A percentile compares a stretch with the other conserved stretches of the same genome.
Conservation (phyloP, 2,888 invertebrate species). For the Nymphalis urticae region DNA sequence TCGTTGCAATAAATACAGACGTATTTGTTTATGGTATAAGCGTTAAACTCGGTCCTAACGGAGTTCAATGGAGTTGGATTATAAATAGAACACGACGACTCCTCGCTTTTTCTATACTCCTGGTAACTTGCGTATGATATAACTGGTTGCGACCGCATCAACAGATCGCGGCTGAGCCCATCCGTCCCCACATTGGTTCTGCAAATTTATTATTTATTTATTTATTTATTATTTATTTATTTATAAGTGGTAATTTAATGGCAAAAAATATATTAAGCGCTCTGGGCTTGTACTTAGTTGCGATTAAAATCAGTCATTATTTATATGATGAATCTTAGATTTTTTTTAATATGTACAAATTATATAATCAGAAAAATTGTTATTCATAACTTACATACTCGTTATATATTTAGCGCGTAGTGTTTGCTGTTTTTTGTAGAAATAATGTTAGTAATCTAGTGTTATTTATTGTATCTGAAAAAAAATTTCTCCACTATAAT, state of each 20-base stretch:
- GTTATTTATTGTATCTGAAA: conserved; percentile 51
- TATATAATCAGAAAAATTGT: too few species aligned
- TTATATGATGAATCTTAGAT: too few species aligned
- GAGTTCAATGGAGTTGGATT: neutral
- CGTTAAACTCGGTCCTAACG: neutral
- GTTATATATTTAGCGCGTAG: conserved; percentile 31
- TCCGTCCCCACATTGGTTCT: too few species aligned
- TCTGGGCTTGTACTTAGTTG: too few species aligned
- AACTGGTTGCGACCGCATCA: conserved; percentile 64
- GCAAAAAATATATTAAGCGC: too few species aligned
- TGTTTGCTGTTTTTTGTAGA: conserved; percentile 24
- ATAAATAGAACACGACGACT: conserved; percentile 37
- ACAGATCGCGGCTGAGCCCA: conserved; percentile 38
- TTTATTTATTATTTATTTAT: too few species aligned
- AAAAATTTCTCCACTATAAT: conserved; percentile 53
- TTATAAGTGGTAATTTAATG: too few species aligned
- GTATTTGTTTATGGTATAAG: neutral
- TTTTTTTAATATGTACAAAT: too few species aligned
- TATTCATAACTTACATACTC: neutral
- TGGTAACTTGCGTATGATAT: conserved; percentile 73
- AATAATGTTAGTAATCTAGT: conserved; percentile 47
- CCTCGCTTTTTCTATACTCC: conserved; percentile 56
- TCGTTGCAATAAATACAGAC: neutral
- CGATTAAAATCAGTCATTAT: too few species aligned
- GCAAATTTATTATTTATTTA: too few species aligned